A percentile compares a stretch with the other conserved stretches of the same genome.
phyloP scores from a whole-genome alignment of 2,113 vertebrate species.

The Axis porcinus region DNA sequence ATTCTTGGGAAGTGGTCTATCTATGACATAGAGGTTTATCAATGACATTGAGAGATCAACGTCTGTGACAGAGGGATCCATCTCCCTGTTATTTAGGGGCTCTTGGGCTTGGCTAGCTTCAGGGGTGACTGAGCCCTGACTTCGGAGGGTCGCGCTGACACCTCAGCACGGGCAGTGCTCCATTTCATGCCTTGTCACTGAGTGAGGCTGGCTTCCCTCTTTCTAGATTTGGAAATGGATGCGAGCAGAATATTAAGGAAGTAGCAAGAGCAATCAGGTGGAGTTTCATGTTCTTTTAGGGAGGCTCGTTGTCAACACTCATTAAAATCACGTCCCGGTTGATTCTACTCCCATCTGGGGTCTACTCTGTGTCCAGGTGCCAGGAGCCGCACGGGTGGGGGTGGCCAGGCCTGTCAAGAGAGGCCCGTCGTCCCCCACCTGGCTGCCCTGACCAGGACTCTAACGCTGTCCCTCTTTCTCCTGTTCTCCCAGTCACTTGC shows the following conservation, averaged over 20 bases:
- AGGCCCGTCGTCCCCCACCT: background rate
- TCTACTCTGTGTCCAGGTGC: background rate
- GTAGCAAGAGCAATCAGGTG: too few species aligned
- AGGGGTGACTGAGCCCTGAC: too few species aligned
- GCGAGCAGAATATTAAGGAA: fast-evolving
- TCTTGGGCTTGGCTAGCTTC: too few species aligned
- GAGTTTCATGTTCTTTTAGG: background rate
- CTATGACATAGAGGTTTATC: too few species aligned
- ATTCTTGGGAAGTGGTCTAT: too few species aligned
- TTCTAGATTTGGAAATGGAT: too few species aligned
- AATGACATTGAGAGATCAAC: too few species aligned
- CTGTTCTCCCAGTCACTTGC: background rate
- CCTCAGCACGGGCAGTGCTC: too few species aligned
- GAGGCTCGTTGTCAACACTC: fast-evolving
- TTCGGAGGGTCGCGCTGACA: fast-evolving
- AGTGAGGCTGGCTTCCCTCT: too few species aligned
- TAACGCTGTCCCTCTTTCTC: background rate
- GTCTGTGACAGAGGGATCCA: too few species aligned
- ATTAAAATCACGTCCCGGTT: background rate
- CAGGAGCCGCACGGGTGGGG: background rate
- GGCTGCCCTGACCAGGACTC: background rate
- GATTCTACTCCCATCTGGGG: background rate
- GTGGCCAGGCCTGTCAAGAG: background rate
- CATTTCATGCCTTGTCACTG: too few species aligned
- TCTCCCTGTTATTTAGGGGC: too few species aligned